Percentiles rank a stretch among this genome's conserved stretches.
Evolutionary conservation across 2,113 vertebrate species (phyloP).

Genomic region (Corvus moneduloides): DNA sequence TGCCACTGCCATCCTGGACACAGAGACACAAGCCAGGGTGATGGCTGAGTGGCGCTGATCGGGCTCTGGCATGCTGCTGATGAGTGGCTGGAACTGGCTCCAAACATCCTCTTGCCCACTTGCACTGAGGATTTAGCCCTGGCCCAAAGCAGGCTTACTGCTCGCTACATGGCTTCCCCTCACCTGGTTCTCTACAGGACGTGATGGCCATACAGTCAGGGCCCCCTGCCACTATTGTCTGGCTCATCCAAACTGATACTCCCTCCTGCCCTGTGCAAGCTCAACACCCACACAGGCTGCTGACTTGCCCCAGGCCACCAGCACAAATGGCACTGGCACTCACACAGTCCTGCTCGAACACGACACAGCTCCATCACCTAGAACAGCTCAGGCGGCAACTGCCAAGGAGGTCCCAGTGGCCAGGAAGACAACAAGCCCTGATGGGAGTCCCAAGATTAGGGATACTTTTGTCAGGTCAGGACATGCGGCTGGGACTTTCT

Average conservation of each 20-base stretch:
- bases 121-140: background rate
- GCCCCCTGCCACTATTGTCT: background rate
- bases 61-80: background rate
- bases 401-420: background rate
- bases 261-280: background rate
- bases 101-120: background rate
- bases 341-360: accelerated
- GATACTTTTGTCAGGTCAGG: background rate
- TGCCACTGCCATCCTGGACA: constrained; percentile 89
- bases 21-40: constrained; percentile 47
- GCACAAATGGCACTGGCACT: background rate
- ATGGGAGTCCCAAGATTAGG: background rate
- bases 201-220: background rate
- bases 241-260: background rate
- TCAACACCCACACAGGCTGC: background rate
- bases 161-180: background rate
- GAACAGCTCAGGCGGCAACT: background rate
- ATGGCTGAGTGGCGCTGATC: background rate
- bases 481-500: background rate
- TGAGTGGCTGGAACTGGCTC: background rate
- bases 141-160: background rate
- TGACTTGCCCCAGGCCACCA: background rate
- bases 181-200: background rate
- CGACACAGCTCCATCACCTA: background rate
- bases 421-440: background rate